Percentiles rank a stretch among this genome's conserved stretches.
phyloP scores from a whole-genome alignment of 2,888 invertebrate genomes.

The Cabera pusaria region DNA sequence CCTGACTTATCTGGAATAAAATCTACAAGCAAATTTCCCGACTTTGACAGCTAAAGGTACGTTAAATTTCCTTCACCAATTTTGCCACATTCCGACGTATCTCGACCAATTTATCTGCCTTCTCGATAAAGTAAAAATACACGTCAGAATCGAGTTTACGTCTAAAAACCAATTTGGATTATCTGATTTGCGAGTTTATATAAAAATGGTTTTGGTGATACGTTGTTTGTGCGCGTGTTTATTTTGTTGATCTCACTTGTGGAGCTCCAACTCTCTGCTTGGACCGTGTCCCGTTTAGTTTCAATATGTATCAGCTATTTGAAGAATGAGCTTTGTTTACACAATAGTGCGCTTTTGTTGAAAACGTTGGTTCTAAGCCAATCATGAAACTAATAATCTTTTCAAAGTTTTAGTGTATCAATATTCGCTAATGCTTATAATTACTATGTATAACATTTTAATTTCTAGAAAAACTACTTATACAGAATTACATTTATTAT shows the following conservation, averaged over 20 bases:
- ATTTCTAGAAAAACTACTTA: too few species aligned
- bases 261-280: too few species aligned
- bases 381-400: too few species aligned
- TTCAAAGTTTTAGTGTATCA: too few species aligned
- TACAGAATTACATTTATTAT: too few species aligned
- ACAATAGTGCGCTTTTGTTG: too few species aligned
- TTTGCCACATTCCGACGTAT: conserved; percentile 53
- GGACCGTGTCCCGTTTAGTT: too few species aligned
- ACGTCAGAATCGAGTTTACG: conserved; percentile 79
- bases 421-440: too few species aligned
- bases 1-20: conserved; percentile 23
- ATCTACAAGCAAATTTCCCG: conserved; percentile 28
- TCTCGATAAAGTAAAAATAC: conserved; percentile 74
- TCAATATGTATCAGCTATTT: too few species aligned
- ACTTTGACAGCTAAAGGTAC: conserved; percentile 17
- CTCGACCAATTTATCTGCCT: conserved; percentile 74
- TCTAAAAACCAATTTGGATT: conserved; percentile 81
- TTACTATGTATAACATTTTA: too few species aligned
- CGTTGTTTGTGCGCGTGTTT: conserved; percentile 36
- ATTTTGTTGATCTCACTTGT: conserved; percentile 29
- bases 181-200: conserved; percentile 76
- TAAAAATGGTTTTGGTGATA: conserved; percentile 50
- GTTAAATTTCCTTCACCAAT: conserved; percentile 44
- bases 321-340: too few species aligned
- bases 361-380: too few species aligned